Base-by-base conservation (phyloP, 2,888 invertebrate species). In the Synergus umbraculus region DNA sequence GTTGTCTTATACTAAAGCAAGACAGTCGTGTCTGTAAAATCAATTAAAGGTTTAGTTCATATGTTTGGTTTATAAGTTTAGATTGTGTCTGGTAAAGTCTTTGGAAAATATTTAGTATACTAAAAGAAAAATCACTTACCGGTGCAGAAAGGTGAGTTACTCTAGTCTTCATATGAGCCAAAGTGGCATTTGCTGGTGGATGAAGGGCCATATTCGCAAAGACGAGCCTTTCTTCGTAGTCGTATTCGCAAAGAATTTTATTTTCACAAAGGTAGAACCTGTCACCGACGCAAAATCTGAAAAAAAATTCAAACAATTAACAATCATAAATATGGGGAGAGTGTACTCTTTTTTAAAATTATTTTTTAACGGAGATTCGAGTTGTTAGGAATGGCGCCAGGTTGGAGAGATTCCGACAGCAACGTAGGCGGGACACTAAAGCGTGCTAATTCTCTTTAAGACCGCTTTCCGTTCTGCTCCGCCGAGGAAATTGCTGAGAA, bases 211-310 rank as follows among this genome's bases (percentile, higher is more conserved):
- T 96, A 92, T 96, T 97, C 77, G 97, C 97, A 91, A 97, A 97
- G 89, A 97, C 96, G 93, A 97, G 94, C 88, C 97, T 93, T 92
- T 98, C 98, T 91, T 98, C 97, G 92, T 98, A 98, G 93, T 98
- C 98, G 93, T 97, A 97, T 93, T 98, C 97, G 93, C 98, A 98
- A 69, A 98, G 95, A 88, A 98, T 97, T 94, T 97, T 97, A 94
- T 98, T 98, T 93, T 98, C 97, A 92, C 97, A 97, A 89, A 98
- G 94, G 93, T 97, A 98, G 93, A 97, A 98, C 89, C 97, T 95
- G 93, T 98, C 98, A 43, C 98, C 98, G 73, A 98, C 97, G 93
- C 98, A 98, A 94, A 98, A 98, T 95, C 98, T 98, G 93, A 15
- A 89, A 91, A 86, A 87, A 79, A 81, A 41, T 54, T 46, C 60